phyloP scores from a whole-genome alignment of 2,888 invertebrate species.

The Oligia strigilis region DNA sequence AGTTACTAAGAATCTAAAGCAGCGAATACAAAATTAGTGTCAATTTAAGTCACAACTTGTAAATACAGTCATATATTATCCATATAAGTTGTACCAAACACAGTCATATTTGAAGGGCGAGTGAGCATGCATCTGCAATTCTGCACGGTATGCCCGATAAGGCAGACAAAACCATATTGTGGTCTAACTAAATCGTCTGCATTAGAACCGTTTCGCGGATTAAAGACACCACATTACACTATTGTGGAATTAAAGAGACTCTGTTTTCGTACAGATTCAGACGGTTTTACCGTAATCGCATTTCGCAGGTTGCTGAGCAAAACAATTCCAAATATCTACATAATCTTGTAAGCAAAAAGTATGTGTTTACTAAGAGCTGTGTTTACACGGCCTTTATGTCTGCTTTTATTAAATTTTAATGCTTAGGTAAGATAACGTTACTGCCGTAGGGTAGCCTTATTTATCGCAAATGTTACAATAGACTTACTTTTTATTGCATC shows the following conservation, averaged over 20 bases:
- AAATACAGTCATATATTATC: background rate
- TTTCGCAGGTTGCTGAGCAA: slow-evolving; percentile 76
- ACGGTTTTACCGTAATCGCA: slow-evolving; percentile 76
- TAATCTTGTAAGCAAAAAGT: slow-evolving; percentile 61
- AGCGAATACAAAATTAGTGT: background rate
- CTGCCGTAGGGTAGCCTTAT: background rate
- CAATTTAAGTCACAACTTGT: background rate
- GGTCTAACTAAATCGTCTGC: slow-evolving; percentile 75
- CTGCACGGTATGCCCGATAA: slow-evolving; percentile 34
- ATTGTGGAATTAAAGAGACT: slow-evolving; percentile 74
- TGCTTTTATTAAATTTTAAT: slow-evolving; percentile 23
- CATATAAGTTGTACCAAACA: background rate
- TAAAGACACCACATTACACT: slow-evolving; percentile 73
- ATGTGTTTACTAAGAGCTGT: slow-evolving; percentile 50
- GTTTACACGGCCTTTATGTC: slow-evolving; percentile 16
- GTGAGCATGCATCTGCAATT: slow-evolving; percentile 16
- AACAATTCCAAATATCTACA: slow-evolving; percentile 71
- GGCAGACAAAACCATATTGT: slow-evolving; percentile 53
- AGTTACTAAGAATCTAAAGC: background rate
- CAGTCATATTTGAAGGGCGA: slow-evolving; percentile 9
- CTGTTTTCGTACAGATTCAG: slow-evolving; percentile 71
- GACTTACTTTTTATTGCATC: background rate
- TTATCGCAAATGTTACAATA: background rate
- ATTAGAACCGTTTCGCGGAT: slow-evolving; percentile 72
- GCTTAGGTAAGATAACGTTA: background rate